These are phyloP conservation scores for Tipula lateralis DNA, from an alignment of 2,888 invertebrate genomes.

Conservation along the genomic window DNA sequence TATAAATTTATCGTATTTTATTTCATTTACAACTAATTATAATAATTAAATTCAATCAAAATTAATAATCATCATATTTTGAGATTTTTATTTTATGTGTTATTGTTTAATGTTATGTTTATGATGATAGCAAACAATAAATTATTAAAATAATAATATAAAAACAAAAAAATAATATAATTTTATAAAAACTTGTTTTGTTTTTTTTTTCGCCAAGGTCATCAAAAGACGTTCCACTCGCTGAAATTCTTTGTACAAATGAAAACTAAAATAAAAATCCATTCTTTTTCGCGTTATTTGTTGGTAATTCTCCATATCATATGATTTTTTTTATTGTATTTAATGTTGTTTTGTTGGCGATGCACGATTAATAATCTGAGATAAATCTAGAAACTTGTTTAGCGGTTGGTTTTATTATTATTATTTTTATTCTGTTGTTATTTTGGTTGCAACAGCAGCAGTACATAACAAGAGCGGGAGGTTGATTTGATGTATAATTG, in stretches of 20 bases:
- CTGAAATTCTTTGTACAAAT: constrained; percentile 12
- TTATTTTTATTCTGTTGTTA: constrained; percentile 11
- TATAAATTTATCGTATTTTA: not conserved
- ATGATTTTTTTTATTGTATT: not conserved
- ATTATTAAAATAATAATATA: not conserved
- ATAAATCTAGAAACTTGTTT: constrained; percentile 19
- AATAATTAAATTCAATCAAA: constrained; percentile 5
- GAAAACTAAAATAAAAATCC: not conserved
- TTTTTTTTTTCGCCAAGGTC: constrained; percentile 32
- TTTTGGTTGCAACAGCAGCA: not conserved
- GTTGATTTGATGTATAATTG: not conserved
- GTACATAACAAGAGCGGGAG: not conserved
- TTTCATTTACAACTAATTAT: not conserved
- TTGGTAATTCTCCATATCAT: constrained; percentile 14
- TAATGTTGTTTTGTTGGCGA: constrained; percentile 25
- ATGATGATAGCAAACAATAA: not conserved
- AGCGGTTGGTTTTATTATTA: not conserved
- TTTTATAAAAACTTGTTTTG: constrained; percentile 4
- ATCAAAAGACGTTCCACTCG: constrained; percentile 34
- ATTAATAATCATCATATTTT: not conserved
- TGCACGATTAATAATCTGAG: constrained; percentile 19
- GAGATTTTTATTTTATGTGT: not conserved
- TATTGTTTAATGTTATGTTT: not conserved
- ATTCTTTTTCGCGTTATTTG: not conserved
- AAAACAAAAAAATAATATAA: not conserved